These are phyloP conservation scores for Heliornis fulica DNA, from an alignment of 2,113 vertebrate species.

Conservation along the genomic window DNA sequence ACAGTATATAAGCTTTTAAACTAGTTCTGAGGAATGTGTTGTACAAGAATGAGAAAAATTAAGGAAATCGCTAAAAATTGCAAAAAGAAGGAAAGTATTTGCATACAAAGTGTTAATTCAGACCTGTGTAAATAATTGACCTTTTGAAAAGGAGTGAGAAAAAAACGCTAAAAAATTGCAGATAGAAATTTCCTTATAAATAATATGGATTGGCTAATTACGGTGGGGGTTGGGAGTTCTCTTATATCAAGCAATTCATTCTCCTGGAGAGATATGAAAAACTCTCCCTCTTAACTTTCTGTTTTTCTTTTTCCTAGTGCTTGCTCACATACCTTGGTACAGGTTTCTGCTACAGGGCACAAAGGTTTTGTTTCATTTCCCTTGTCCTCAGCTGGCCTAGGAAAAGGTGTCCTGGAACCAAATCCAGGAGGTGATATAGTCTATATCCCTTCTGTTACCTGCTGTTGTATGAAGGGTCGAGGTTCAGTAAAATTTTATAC, in stretches of 20 bases:
- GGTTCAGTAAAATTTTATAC: background rate
- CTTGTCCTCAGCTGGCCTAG: background rate
- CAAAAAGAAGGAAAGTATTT: background rate
- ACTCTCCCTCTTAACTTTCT: background rate
- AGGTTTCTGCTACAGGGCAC: background rate
- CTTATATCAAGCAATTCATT: background rate
- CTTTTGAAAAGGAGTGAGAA: background rate
- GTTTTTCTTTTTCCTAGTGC: background rate
- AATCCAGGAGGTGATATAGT: background rate
- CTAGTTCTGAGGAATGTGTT: background rate
- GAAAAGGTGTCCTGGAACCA: background rate
- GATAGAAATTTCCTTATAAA: background rate
- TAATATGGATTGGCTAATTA: background rate
- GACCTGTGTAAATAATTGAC: background rate
- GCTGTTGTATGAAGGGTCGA: background rate
- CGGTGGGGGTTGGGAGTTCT: background rate
- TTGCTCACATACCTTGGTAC: background rate
- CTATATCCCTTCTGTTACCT: background rate
- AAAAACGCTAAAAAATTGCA: background rate
- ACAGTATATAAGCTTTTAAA: background rate
- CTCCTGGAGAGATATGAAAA: background rate
- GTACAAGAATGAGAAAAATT: background rate
- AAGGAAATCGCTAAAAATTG: background rate
- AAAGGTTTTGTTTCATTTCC: background rate
- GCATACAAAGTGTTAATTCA: background rate